phyloP scores from a whole-genome alignment of 2,888 invertebrate species.

The Pycnomerus fuliginosus region DNA sequence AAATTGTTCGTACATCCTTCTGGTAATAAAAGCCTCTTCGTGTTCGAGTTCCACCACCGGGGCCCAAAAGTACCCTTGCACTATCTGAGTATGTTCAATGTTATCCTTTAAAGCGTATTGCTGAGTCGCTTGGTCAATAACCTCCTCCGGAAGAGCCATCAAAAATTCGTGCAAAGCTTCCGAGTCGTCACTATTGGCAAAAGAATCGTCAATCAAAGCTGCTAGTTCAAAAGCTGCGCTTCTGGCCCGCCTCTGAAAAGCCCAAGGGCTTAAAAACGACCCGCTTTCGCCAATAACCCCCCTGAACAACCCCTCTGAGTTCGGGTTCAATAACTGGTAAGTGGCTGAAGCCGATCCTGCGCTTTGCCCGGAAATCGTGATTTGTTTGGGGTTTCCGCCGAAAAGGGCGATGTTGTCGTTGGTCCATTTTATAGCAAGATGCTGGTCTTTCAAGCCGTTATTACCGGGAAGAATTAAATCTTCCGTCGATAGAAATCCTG shows the following conservation, averaged over 20 bases:
- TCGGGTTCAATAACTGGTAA: conserved; percentile 17
- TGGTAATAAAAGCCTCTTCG: too few species aligned
- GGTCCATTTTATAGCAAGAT: conserved; percentile 68
- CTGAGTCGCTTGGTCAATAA: conserved; percentile 19
- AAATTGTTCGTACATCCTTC: too few species aligned
- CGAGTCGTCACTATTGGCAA: conserved; percentile 11
- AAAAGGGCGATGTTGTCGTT: conserved; percentile 66
- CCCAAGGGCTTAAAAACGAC: conserved; percentile 23
- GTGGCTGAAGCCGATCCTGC: conserved; percentile 62
- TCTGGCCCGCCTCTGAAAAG: conserved; percentile 12
- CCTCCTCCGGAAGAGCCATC: conserved; percentile 12
- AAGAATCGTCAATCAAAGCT: conserved; percentile 14
- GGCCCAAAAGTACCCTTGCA: too few species aligned
- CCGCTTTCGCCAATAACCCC: conserved; percentile 28
- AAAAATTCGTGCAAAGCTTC: conserved; percentile 18
- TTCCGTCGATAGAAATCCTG: conserved; percentile 74
- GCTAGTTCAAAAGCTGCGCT: conserved; percentile 21
- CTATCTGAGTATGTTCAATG: too few species aligned
- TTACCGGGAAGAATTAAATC: conserved; percentile 68
- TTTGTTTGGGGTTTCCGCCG: conserved; percentile 67
- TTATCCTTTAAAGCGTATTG: too few species aligned
- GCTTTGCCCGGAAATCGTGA: conserved; percentile 68
- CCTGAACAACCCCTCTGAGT: conserved; percentile 22
- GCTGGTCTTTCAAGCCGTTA: conserved; percentile 72
- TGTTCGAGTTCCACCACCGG: too few species aligned